Conservation (phyloP, 2,888 invertebrate species). For the Lithodes maja region DNA sequence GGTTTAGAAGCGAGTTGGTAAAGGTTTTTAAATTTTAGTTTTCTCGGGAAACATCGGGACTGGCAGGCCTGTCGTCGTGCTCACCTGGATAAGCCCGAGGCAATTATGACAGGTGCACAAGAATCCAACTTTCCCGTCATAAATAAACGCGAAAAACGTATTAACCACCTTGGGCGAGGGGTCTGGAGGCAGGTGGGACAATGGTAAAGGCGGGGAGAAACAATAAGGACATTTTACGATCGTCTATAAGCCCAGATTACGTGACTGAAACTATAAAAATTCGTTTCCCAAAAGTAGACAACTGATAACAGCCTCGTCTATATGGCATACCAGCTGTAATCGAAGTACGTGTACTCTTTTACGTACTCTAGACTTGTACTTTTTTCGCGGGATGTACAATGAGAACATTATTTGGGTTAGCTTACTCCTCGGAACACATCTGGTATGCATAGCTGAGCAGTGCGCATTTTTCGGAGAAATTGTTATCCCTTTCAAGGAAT, state of each 20-base stretch:
- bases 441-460: not conserved
- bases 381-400: not conserved
- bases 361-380: not conserved
- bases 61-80: slow-evolving; percentile 49
- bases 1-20: not conserved
- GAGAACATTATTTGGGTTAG: not conserved
- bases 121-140: slow-evolving; percentile 46
- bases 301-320: slow-evolving; percentile 41
- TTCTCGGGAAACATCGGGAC: slow-evolving; percentile 56
- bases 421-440: not conserved
- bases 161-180: not conserved
- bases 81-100: slow-evolving; percentile 62
- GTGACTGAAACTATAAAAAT: not conserved
- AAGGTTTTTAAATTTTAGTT: slow-evolving; percentile 27
- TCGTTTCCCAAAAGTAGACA: slow-evolving; percentile 13
- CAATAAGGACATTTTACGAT: not conserved
- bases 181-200: not conserved
- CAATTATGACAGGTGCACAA: slow-evolving; percentile 64
- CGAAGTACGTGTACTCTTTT: slow-evolving; percentile 21
- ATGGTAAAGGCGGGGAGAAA: not conserved
- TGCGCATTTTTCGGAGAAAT: not conserved
- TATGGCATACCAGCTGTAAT: slow-evolving; percentile 51
- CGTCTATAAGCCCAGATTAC: not conserved
- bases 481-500: not conserved
- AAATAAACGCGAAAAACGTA: not conserved